Conservation (phyloP, 2,797 vertebrate genomes). For the Hylomyscus alleni region DNA sequence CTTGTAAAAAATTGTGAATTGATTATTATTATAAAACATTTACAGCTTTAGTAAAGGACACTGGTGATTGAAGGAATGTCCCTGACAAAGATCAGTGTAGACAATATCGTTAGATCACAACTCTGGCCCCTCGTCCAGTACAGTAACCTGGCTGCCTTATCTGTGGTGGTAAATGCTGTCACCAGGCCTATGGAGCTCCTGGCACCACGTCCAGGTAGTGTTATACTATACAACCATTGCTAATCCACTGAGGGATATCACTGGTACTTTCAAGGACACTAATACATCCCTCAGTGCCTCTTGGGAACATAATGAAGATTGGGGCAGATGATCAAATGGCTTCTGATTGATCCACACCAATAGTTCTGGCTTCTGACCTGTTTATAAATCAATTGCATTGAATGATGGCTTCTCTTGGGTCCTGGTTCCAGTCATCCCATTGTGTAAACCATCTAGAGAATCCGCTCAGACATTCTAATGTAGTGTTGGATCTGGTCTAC, state of each 20-base stretch:
- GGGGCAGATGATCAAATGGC: neutral
- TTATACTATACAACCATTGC: neutral
- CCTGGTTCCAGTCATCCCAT: slow-evolving; percentile 12
- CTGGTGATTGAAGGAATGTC: neutral
- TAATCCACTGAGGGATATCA: neutral
- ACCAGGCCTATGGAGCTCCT: neutral
- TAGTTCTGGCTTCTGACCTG: slow-evolving; percentile 14
- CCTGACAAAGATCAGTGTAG: neutral
- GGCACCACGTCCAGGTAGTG: neutral
- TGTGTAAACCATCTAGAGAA: neutral
- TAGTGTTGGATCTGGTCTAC: neutral
- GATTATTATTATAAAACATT: neutral
- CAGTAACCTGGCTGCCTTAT: neutral
- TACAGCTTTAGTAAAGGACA: neutral
- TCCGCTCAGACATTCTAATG: neutral
- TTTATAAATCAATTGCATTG: slow-evolving; percentile 38
- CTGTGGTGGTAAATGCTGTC: neutral
- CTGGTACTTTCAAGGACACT: neutral
- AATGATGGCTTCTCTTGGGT: neutral
- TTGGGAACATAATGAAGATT: neutral
- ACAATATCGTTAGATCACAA: neutral
- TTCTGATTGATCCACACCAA: neutral
- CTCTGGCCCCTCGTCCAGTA: neutral
- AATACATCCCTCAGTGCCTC: neutral
- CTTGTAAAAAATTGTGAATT: neutral